These are phyloP conservation scores for Zaprionus gabonicus DNA, from an alignment of 1,140 invertebrate species.

Conservation along the genomic window DNA sequence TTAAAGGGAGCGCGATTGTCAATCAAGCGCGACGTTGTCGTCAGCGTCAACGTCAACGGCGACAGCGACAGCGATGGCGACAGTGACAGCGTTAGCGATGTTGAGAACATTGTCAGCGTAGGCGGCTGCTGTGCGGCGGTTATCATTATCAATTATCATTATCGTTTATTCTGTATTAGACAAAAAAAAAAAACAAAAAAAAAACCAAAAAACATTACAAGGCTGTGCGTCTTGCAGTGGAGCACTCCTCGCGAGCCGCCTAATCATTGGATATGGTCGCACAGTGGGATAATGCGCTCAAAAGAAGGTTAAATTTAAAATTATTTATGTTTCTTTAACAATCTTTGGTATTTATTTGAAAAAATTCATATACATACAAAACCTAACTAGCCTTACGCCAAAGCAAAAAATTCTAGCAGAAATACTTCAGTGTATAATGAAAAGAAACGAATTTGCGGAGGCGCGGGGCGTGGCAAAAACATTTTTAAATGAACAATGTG, in stretches of 20 bases:
- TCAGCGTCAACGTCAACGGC: conserved; percentile 13
- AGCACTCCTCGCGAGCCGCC: background rate
- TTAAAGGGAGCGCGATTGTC: conserved; percentile 26
- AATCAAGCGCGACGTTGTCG: conserved; percentile 43
- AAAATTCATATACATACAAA: too few relatives aligned
- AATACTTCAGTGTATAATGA: background rate
- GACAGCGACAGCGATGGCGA: background rate
- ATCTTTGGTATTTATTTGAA: too few relatives aligned
- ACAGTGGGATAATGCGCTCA: background rate
- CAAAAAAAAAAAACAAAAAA: conserved; percentile 3
- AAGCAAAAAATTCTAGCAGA: too few relatives aligned
- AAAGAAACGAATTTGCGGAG: background rate
- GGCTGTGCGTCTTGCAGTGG: background rate
- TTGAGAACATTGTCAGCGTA: conserved; percentile 2
- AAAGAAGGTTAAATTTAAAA: background rate
- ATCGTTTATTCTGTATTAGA: conserved; percentile 5
- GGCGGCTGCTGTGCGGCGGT: conserved; percentile 19
- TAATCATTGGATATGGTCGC: background rate
- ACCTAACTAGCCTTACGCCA: too few relatives aligned
- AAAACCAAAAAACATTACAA: background rate
- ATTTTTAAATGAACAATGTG: background rate
- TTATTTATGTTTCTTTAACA: background rate
- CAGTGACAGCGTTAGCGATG: background rate
- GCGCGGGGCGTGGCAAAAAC: background rate
- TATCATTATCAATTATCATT: conserved; percentile 47